Percentiles rank a stretch among this genome's conserved stretches.
phyloP scores from a whole-genome alignment of 2,113 vertebrate species.

The Ciconia stormi region DNA sequence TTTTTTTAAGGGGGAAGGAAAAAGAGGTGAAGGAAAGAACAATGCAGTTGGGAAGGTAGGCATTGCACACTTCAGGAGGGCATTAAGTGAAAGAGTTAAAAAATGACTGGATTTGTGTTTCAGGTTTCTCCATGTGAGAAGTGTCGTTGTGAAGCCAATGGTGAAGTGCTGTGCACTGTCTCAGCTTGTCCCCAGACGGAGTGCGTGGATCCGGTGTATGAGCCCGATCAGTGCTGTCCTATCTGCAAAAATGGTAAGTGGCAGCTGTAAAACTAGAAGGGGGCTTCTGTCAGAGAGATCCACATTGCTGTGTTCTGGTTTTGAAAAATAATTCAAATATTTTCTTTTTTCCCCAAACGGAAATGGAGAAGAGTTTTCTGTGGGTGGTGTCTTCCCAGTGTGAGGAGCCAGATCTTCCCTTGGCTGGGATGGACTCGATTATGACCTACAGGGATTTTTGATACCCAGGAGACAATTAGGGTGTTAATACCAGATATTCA shows the following conservation, averaged over 20 bases:
- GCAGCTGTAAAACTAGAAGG: background rate
- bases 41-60: background rate
- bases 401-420: background rate
- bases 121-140: conserved; percentile 95
- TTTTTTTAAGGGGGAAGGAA: background rate
- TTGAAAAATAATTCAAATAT: background rate
- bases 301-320: background rate
- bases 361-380: background rate
- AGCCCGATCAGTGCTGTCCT: conserved; percentile 97
- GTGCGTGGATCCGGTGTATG: conserved; percentile 96
- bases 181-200: conserved; percentile 96
- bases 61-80: background rate
- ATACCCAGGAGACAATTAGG: background rate
- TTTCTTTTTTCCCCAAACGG: background rate
- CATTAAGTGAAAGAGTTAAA: background rate
- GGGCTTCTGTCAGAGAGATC: accelerated
- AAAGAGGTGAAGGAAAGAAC: background rate
- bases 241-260: conserved; percentile 95
- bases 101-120: conserved; percentile 40
- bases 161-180: conserved; percentile 93
- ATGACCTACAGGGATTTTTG: background rate
- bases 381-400: background rate
- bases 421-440: background rate
- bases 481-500: background rate
- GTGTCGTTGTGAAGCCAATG: conserved; percentile 93